A percentile compares a stretch with the other conserved stretches of the same genome.
Conservation (phyloP, 2,888 invertebrate species). For the Pollenia angustigena region DNA sequence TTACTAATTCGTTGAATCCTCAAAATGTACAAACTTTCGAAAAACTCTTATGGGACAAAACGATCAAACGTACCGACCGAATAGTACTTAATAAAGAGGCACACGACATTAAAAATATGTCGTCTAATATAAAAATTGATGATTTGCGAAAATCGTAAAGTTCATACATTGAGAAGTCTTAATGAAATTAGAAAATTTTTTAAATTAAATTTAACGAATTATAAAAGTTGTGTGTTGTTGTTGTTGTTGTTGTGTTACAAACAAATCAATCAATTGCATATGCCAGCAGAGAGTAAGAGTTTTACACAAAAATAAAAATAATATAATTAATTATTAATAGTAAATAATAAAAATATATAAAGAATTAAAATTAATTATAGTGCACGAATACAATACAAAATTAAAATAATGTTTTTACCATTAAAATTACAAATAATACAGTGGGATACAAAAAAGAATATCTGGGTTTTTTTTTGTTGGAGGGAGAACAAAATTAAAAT, state of each 20-base stretch:
- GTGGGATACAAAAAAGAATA: conserved; percentile 36
- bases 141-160: conserved; percentile 30
- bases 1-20: conserved; percentile 69
- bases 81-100: background rate
- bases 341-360: conserved; percentile 61
- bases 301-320: conserved; percentile 68
- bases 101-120: conserved; percentile 65
- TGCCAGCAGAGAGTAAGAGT: conserved; percentile 73
- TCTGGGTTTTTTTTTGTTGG: background rate
- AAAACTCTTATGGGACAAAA: background rate
- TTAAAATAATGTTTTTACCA: conserved; percentile 40
- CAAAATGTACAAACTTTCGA: conserved; percentile 67
- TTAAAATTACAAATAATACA: conserved; percentile 71
- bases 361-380: conserved; percentile 61
- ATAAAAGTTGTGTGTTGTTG: conserved; percentile 47
- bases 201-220: conserved; percentile 71
- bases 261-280: conserved; percentile 71
- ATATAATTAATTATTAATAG: conserved; percentile 45
- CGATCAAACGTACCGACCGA: background rate
- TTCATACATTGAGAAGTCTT: conserved; percentile 69
- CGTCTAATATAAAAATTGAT: background rate
- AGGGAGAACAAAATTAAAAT: conserved; percentile 59
- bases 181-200: conserved; percentile 54
- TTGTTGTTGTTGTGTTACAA: conserved; percentile 51
- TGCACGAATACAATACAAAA: conserved; percentile 56